Evolutionary conservation across 2,888 invertebrate genomes (phyloP), one percentile per base, ranked within the genome.

Genomic region (Phlogophora meticulosa): DNA sequence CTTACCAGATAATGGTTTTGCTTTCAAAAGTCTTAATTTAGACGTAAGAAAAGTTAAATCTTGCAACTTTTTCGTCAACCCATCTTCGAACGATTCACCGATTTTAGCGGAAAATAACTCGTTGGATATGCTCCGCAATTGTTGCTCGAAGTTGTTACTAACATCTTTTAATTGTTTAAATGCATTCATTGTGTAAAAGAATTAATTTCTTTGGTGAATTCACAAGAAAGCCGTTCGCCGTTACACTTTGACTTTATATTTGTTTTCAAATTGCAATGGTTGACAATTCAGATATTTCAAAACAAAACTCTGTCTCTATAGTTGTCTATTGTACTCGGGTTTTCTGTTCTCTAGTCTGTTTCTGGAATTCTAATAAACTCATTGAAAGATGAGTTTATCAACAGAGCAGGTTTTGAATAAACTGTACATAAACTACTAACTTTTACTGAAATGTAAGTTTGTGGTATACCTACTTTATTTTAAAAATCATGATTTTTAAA

Each of bases 21-120:
- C 94, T 38, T 87, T 87, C 51, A 95, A 80, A 24, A 94, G 81
- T 53, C 90, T 90, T 11, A 93, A 74, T 87, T 95, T 95, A 0
- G 94, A 89, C 1, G 87, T 89, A 63, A 88, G 87, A 7, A 94
- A 76, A 1, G 83, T 80, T 40, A 93, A 72, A 80, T 92, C 91
- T 20, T 85, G 83, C 17, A 90, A 67, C 80, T 91, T 93, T 59
- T 92, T 92, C 0, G 81, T 58, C 10, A 94, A 61, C 0, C 68
- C 76, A 38, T 92, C 90, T 82, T 94, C 93, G 28, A 90, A 91
- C 1, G 84, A 62, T 75, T 89, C 88, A 7, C 83, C 83, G 0
- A 87, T 72, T 86, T 86, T 90, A 0, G 88, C 88, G 0, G 87
- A 82, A 73, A 89, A 90, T 53, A 93, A 73, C 57, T 91, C 90